Conservation (phyloP, 2,113 vertebrate species). For the Thunnus maccoyii region DNA sequence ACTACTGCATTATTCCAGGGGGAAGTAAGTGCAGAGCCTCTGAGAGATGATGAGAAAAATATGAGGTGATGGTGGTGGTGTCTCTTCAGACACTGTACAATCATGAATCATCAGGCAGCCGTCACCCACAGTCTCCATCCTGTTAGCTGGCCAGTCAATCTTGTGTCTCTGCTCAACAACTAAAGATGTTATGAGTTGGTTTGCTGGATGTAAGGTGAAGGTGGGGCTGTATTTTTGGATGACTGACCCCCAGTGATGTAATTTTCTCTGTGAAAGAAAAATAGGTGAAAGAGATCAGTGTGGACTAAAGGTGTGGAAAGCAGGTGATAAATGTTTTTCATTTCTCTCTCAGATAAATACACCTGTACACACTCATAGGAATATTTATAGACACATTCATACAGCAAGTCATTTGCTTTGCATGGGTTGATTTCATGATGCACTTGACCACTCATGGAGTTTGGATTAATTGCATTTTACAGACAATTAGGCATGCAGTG, state of each 20-base stretch:
- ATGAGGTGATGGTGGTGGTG: too few species aligned
- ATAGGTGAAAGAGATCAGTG: neutral
- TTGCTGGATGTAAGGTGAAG: neutral
- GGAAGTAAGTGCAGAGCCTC: too few species aligned
- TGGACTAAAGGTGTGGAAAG: neutral
- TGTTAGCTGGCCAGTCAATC: constrained; percentile 34
- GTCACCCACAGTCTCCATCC: constrained; percentile 15
- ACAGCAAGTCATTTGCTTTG: neutral
- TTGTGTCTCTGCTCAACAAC: constrained; percentile 2
- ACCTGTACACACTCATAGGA: too few species aligned
- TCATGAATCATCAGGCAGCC: constrained; percentile 42
- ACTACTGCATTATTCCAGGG: too few species aligned
- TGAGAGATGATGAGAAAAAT: too few species aligned
- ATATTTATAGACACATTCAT: neutral
- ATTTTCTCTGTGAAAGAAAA: neutral
- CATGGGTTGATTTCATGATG: constrained; percentile 13
- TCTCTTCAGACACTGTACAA: neutral
- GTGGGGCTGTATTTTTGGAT: neutral
- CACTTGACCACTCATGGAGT: neutral
- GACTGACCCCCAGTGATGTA: neutral
- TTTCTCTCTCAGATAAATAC: neutral
- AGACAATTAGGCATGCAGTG: too few species aligned
- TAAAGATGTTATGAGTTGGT: constrained; percentile 30
- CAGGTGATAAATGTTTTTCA: neutral
- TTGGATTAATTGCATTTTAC: neutral